These are phyloP conservation scores for Troides oblongomaculatus DNA, from an alignment of 2,888 invertebrate species.

Conservation along the genomic window DNA sequence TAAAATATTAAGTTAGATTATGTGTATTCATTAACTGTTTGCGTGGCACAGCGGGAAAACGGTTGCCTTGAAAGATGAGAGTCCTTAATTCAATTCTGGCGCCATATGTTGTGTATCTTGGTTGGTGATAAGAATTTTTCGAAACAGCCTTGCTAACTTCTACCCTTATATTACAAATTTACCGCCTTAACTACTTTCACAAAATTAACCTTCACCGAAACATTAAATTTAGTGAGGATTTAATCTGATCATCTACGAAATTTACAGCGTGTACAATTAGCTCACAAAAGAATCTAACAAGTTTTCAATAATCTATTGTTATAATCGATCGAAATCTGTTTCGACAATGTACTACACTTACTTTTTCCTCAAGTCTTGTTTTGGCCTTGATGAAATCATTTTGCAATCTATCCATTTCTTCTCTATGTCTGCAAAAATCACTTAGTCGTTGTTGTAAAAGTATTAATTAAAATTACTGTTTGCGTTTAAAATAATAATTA, in stretches of 20 bases:
- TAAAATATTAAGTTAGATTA: neutral
- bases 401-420: conserved; percentile 75
- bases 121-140: too few relatives aligned
- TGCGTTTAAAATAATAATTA: too few relatives aligned
- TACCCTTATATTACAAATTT: too few relatives aligned
- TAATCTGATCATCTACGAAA: too few relatives aligned
- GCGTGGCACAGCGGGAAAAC: too few relatives aligned
- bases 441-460: neutral
- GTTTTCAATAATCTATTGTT: neutral
- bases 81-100: too few relatives aligned
- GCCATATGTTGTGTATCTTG: neutral
- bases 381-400: conserved; percentile 78
- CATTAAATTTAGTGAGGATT: neutral
- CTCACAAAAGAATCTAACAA: too few relatives aligned
- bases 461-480: neutral
- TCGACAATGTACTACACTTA: conserved; percentile 45
- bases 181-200: too few relatives aligned
- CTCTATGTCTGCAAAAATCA: conserved; percentile 61
- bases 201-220: neutral
- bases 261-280: too few relatives aligned
- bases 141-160: too few relatives aligned
- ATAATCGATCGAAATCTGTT: neutral
- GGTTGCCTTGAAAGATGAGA: too few relatives aligned
- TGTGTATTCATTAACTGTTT: too few relatives aligned
- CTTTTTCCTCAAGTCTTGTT: conserved; percentile 75